Percentiles rank a stretch among this genome's conserved stretches.
phyloP scores from a whole-genome alignment of 2,888 invertebrate species.

The Blastobasis lacticolella region DNA sequence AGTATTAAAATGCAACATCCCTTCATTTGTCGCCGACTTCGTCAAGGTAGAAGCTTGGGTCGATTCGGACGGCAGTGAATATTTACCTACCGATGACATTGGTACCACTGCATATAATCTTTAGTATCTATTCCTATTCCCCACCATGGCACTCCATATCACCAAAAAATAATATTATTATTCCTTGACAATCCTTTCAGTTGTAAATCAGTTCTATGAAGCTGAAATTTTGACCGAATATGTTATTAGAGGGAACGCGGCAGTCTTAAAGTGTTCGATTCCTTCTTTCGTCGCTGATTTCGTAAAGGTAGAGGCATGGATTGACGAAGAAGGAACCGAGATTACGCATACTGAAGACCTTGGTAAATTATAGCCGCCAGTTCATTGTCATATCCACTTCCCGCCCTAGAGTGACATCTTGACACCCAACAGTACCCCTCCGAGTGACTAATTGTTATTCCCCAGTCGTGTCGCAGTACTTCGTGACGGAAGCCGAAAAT shows the following conservation, averaged over 20 bases:
- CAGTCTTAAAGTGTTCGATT: slow-evolving; percentile 91
- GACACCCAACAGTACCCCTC: slow-evolving; percentile 37
- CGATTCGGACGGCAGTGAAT: slow-evolving; percentile 79
- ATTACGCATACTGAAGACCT: slow-evolving; percentile 80
- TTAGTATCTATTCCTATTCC: slow-evolving; percentile 4
- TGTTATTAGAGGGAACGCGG: slow-evolving; percentile 91
- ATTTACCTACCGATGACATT: slow-evolving; percentile 80
- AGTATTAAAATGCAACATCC: slow-evolving; percentile 90
- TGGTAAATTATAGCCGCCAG: slow-evolving; percentile 73
- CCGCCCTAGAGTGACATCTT: slow-evolving; percentile 34
- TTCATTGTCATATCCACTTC: slow-evolving; percentile 37
- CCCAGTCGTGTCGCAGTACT: slow-evolving; percentile 91
- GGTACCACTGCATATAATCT: slow-evolving; percentile 65
- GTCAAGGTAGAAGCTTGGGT: slow-evolving; percentile 91
- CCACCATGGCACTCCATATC: slow-evolving; percentile 1
- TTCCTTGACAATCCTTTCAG: slow-evolving; percentile 28
- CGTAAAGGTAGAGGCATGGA: slow-evolving; percentile 90
- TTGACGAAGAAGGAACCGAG: slow-evolving; percentile 77
- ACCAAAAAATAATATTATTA: slow-evolving; percentile 11
- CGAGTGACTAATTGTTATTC: slow-evolving; percentile 56
- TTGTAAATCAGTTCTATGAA: slow-evolving; percentile 91
- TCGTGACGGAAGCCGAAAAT: slow-evolving; percentile 93
- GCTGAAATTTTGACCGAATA: slow-evolving; percentile 92
- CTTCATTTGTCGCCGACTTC: slow-evolving; percentile 93
- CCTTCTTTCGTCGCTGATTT: slow-evolving; percentile 94